These are phyloP conservation scores for Pandion haliaetus DNA, from an alignment of 2,113 vertebrate genomes.

Conservation along the genomic window DNA sequence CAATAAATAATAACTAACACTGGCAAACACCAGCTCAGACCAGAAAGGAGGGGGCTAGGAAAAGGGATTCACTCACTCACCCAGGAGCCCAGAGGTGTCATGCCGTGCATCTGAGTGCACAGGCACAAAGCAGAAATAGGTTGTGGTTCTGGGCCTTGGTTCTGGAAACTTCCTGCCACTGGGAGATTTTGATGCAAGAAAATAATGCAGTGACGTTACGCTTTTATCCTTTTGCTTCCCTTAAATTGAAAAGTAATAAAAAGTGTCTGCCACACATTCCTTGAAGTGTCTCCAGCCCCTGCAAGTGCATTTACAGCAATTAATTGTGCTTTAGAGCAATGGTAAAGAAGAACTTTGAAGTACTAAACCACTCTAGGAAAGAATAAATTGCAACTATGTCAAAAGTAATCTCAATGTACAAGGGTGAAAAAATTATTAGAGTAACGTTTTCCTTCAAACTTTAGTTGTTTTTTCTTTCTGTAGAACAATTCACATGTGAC, in stretches of 20 bases:
- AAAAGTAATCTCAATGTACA: neutral
- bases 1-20: neutral
- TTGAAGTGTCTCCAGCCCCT: neutral
- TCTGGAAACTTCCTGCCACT: neutral
- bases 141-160: neutral
- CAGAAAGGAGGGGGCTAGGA: neutral
- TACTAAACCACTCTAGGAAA: neutral
- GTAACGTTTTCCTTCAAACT: neutral
- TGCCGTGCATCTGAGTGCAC: rapidly evolving
- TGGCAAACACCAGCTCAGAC: neutral
- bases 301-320: neutral
- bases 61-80: neutral
- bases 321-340: neutral
- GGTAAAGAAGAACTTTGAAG: neutral
- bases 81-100: neutral
- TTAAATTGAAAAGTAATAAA: neutral
- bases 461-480: neutral
- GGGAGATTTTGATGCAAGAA: neutral
- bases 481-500: neutral
- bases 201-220: neutral
- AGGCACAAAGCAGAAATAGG: neutral
- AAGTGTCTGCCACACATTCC: neutral
- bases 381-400: neutral
- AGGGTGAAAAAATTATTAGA: neutral
- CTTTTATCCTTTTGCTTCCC: neutral